A percentile compares a stretch with the other conserved stretches of the same genome.
These are phyloP conservation scores for Dipodomys spectabilis DNA, from an alignment of 2,113 vertebrate species.

Conservation along the genomic window DNA sequence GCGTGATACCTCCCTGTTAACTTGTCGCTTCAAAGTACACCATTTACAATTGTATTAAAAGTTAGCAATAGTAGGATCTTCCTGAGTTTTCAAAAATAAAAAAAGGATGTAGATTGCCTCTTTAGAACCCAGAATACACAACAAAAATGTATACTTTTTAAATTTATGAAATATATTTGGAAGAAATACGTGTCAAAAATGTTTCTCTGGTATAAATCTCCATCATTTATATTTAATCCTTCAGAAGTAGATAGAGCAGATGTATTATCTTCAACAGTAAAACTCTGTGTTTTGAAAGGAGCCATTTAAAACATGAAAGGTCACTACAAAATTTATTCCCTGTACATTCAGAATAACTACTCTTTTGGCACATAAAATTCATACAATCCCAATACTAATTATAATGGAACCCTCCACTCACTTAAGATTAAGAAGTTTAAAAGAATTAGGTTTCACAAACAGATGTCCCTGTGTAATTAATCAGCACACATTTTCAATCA, in stretches of 20 bases:
- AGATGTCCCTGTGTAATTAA: slow-evolving; percentile 21
- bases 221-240: slow-evolving; percentile 43
- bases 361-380: neutral
- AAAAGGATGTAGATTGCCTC: neutral
- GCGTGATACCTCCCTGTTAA: neutral
- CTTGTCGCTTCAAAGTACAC: slow-evolving; percentile 22
- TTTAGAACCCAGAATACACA: slow-evolving; percentile 5
- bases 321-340: neutral
- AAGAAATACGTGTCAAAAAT: slow-evolving; percentile 10
- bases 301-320: slow-evolving; percentile 8
- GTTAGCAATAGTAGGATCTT: neutral
- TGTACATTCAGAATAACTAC: slow-evolving; percentile 11
- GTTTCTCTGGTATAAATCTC: slow-evolving; percentile 29
- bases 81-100: neutral
- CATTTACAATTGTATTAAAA: slow-evolving; percentile 30
- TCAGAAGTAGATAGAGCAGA: neutral
- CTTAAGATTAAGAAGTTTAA: slow-evolving; percentile 14
- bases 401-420: slow-evolving; percentile 7
- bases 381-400: neutral
- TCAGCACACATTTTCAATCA: slow-evolving; percentile 2
- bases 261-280: neutral
- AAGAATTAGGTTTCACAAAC: slow-evolving; percentile 44
- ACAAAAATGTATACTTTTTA: slow-evolving; percentile 39
- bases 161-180: slow-evolving; percentile 7
- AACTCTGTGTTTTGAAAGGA: slow-evolving; percentile 21